Conservation (phyloP, 2,113 vertebrate species). For the Deroptyus accipitrinus region DNA sequence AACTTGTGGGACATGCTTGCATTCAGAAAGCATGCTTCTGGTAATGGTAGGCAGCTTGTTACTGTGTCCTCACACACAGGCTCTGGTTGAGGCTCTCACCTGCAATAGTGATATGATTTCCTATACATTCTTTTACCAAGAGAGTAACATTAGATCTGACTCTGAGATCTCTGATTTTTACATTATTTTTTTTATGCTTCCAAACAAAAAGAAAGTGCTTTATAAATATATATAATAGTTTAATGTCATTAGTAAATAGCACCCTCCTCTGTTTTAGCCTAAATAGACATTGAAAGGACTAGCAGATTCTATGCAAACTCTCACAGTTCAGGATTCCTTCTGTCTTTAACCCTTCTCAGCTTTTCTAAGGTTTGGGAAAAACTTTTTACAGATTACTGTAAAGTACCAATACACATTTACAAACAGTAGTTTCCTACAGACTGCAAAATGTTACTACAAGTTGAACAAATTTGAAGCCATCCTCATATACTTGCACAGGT, state of each 20-base stretch:
- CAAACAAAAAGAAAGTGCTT: not conserved
- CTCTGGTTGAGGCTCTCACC: not conserved
- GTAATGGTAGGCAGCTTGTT: not conserved
- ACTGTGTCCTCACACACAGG: not conserved
- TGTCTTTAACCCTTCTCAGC: not conserved
- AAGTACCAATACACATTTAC: not conserved
- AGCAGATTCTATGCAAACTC: fast-evolving
- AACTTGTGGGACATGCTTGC: fast-evolving
- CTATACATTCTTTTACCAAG: fast-evolving
- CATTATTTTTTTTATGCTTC: not conserved
- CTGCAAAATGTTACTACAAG: not conserved
- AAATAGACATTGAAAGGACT: not conserved
- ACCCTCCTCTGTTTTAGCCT: not conserved
- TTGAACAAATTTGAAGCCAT: not conserved
- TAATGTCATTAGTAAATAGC: not conserved
- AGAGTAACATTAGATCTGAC: not conserved
- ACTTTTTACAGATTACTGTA: not conserved
- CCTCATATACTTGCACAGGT: not conserved
- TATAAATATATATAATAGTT: not conserved
- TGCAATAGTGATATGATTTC: not conserved
- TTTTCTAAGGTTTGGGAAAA: not conserved
- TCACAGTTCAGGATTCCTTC: not conserved
- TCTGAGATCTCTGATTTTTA: not conserved
- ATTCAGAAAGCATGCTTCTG: not conserved
- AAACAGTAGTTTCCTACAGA: not conserved